phyloP scores from a whole-genome alignment of 2,888 invertebrate genomes.

The Trichogramma dendrolimi region DNA sequence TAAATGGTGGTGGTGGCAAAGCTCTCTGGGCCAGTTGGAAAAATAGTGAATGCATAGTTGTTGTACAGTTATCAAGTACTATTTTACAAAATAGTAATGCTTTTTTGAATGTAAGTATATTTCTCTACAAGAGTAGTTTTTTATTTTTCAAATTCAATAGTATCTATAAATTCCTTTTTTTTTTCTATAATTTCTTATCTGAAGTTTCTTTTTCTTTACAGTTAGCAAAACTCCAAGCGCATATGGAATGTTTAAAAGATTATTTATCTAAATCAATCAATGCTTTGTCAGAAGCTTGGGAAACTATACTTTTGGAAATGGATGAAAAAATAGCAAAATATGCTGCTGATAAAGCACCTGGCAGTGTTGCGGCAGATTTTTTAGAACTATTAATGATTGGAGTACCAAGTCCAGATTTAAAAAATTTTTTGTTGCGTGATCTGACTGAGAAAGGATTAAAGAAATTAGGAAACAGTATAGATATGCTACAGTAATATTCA shows the following conservation, averaged over 20 bases:
- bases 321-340: constrained; percentile 87
- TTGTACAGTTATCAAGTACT: constrained; percentile 42
- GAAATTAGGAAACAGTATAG: constrained; percentile 89
- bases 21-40: constrained; percentile 46
- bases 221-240: constrained; percentile 48
- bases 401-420: constrained; percentile 70
- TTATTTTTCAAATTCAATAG: not conserved
- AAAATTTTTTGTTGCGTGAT: constrained; percentile 71
- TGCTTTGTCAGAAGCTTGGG: constrained; percentile 87
- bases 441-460: constrained; percentile 89
- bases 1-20: constrained; percentile 44
- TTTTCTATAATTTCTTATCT: not conserved
- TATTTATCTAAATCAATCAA: constrained; percentile 72
- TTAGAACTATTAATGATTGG: constrained; percentile 85
- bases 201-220: constrained; percentile 17
- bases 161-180: constrained; percentile 8
- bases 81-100: constrained; percentile 44
- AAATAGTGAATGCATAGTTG: constrained; percentile 36
- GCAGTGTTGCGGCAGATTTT: constrained; percentile 85
- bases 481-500: constrained; percentile 93
- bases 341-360: constrained; percentile 74
- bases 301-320: constrained; percentile 88
- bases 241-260: constrained; percentile 59
- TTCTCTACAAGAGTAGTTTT: not conserved
- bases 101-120: constrained; percentile 43